Conservation (phyloP, 2,888 invertebrate genomes). For the Tetropium fuscum region DNA sequence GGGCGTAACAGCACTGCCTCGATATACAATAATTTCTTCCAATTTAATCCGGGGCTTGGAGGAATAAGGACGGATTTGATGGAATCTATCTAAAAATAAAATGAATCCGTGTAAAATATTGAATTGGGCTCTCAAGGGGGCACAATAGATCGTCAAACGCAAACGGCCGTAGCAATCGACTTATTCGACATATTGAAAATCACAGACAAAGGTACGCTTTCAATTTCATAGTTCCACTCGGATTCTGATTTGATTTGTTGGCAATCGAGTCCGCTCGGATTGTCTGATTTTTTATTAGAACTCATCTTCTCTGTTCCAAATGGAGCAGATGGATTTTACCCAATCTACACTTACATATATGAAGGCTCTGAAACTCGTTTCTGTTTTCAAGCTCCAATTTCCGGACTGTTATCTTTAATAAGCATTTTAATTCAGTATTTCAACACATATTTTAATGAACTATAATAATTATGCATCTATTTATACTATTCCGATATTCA, state of each 20-base stretch:
- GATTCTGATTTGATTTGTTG: slow-evolving; percentile 58
- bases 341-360: neutral
- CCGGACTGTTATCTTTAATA: too few relatives aligned
- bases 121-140: slow-evolving; percentile 50
- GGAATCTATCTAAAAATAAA: slow-evolving; percentile 48
- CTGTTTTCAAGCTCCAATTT: too few relatives aligned
- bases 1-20: too few relatives aligned
- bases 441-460: too few relatives aligned
- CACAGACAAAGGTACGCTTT: slow-evolving; percentile 59
- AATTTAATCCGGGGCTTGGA: slow-evolving; percentile 36
- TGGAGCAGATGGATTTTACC: slow-evolving; percentile 31
- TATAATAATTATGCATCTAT: too few relatives aligned
- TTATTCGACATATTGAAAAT: slow-evolving; percentile 57
- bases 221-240: slow-evolving; percentile 55
- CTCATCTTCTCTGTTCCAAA: slow-evolving; percentile 32
- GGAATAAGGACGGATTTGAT: slow-evolving; percentile 40
- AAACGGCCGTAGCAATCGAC: slow-evolving; percentile 55
- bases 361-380: too few relatives aligned
- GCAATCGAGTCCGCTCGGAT: slow-evolving; percentile 57
- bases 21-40: slow-evolving; percentile 48
- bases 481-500: too few relatives aligned
- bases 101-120: slow-evolving; percentile 55
- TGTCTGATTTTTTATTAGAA: slow-evolving; percentile 49
- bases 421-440: too few relatives aligned
- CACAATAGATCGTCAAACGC: slow-evolving; percentile 54